phyloP scores from a whole-genome alignment of 1,140 invertebrate genomes.

The Subanguina moxae region DNA sequence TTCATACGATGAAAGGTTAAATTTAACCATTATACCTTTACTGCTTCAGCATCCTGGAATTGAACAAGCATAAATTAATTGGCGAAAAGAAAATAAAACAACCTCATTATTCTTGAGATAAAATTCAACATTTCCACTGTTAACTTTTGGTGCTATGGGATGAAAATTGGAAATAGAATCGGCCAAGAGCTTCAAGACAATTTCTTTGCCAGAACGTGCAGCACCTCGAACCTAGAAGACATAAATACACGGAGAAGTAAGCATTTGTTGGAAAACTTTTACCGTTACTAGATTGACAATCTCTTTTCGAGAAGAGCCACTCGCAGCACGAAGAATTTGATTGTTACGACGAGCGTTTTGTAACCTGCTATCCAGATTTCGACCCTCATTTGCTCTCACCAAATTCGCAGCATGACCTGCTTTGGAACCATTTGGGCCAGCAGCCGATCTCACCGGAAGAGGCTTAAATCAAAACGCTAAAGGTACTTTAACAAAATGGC shows the following conservation, averaged over 20 bases:
- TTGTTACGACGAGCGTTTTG: background rate
- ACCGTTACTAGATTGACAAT: constrained; percentile 16
- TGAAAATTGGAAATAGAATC: constrained; percentile 18
- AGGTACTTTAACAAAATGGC: background rate
- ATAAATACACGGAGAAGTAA: background rate
- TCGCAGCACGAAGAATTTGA: background rate
- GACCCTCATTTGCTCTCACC: background rate
- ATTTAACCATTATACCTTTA: no score
- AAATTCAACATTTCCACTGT: constrained; percentile 15
- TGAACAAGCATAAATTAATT: background rate
- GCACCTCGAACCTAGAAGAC: constrained; percentile 20
- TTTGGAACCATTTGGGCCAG: background rate
- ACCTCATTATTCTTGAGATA: constrained; percentile 5
- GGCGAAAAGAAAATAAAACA: background rate
- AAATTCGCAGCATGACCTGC: background rate
- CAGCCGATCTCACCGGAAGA: background rate
- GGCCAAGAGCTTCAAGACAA: constrained; percentile 18
- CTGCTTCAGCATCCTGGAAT: constrained; percentile 19
- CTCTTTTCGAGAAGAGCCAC: constrained; percentile 10
- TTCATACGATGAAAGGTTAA: no score
- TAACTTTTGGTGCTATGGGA: constrained; percentile 23
- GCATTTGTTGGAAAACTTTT: background rate
- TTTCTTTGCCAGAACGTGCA: constrained; percentile 20
- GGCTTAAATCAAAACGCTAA: background rate
- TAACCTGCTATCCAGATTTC: no score